Evolutionary conservation across 2,888 invertebrate species (phyloP).

Genomic region (Caradrina clavipalpis): DNA sequence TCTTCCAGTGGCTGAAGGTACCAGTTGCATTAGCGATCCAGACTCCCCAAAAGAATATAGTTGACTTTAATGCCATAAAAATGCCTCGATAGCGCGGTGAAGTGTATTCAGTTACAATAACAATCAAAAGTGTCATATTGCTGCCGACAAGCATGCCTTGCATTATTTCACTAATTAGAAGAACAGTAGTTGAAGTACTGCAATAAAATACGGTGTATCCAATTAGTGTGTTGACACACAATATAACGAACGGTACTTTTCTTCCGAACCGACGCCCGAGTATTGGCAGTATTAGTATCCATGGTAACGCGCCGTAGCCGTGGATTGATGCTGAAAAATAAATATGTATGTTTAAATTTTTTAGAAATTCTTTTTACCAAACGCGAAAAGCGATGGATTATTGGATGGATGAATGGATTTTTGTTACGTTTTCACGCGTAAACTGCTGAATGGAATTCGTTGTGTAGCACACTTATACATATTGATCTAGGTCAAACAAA

Average conservation of each 20-base stretch:
- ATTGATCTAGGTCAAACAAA: too few species aligned
- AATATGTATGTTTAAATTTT: neutral
- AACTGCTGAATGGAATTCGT: too few species aligned
- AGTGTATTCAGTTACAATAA: conserved; percentile 68
- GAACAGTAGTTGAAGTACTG: conserved; percentile 62
- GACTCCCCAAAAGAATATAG: conserved; percentile 67
- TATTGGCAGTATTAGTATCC: conserved; percentile 71
- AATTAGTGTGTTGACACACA: conserved; percentile 62
- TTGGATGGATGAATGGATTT: too few species aligned
- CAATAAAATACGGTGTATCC: conserved; percentile 67
- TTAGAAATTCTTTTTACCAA: neutral
- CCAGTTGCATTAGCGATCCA: conserved; percentile 72
- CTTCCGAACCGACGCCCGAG: conserved; percentile 69
- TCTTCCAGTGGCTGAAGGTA: conserved; percentile 70
- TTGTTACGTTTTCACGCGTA: too few species aligned
- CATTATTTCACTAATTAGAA: conserved; percentile 70
- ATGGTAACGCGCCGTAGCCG: conserved; percentile 71
- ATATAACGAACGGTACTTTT: conserved; percentile 69
- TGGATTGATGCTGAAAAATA: conserved; percentile 72
- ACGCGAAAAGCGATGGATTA: too few species aligned
- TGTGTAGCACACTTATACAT: too few species aligned
- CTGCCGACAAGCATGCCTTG: conserved; percentile 66
- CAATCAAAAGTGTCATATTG: conserved; percentile 61
- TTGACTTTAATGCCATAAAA: conserved; percentile 69
- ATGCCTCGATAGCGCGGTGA: conserved; percentile 68